Evolutionary conservation across 2,888 invertebrate genomes (phyloP).

Genomic region (Heterodera filipjevi): DNA sequence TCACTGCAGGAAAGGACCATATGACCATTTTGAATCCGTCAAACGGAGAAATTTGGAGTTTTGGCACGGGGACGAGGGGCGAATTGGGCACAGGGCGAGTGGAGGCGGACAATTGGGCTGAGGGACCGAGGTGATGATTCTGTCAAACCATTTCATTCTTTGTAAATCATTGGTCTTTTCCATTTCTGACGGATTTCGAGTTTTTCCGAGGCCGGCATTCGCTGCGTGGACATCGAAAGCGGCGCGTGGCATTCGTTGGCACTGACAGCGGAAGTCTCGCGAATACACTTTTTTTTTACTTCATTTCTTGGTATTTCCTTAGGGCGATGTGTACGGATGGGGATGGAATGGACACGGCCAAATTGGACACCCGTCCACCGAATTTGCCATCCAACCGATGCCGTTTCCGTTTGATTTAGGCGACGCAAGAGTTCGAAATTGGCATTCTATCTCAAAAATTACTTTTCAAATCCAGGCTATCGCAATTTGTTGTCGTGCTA

Average conservation of each 20-base stretch:
- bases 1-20: conserved; percentile 17
- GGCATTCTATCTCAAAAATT: background rate
- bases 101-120: conserved; percentile 24
- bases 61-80: conserved; percentile 31
- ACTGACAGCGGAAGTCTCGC: conserved; percentile 13
- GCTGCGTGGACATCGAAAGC: conserved; percentile 7
- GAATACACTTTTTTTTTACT: background rate
- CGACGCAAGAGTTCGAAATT: conserved; percentile 8
- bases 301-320: background rate
- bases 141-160: too few species aligned
- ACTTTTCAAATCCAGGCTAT: background rate
- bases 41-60: conserved; percentile 13
- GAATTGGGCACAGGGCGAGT: conserved; percentile 30
- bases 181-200: conserved; percentile 6
- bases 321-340: conserved; percentile 36
- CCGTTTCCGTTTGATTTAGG: conserved; percentile 32
- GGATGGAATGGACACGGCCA: conserved; percentile 35
- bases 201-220: conserved; percentile 13
- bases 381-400: conserved; percentile 31
- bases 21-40: background rate
- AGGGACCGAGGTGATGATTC: conserved; percentile 17
- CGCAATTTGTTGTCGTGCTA: conserved; percentile 12
- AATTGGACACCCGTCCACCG: conserved; percentile 26
- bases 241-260: conserved; percentile 18
- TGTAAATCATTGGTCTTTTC: too few species aligned